Evolutionary conservation across 2,888 invertebrate genomes (phyloP).

Genomic region (Lordiphosa andalusiaca): DNA sequence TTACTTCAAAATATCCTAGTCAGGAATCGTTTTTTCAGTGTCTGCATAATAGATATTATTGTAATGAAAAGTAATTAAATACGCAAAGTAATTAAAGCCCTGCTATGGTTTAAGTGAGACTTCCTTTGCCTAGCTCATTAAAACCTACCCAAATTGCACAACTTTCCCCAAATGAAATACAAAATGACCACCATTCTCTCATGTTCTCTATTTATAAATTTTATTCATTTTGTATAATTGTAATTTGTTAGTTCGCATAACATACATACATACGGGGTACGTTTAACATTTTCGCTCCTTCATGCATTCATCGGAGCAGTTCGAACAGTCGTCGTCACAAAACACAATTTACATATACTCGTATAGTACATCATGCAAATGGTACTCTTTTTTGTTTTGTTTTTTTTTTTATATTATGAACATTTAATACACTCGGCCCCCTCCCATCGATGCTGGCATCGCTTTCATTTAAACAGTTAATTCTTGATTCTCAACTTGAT

Average conservation of each 20-base stretch:
- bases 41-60: no score
- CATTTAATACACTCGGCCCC: conserved; percentile 57
- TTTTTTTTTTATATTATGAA: conserved; percentile 35
- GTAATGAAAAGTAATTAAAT: no score
- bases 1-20: no score
- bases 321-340: conserved; percentile 34
- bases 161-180: no score
- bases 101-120: no score
- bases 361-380: conserved; percentile 39
- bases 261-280: conserved; percentile 37
- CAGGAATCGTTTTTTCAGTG: no score
- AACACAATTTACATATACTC: conserved; percentile 22
- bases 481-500: conserved; percentile 17
- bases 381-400: conserved; percentile 34
- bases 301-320: conserved; percentile 30
- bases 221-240: conserved; percentile 69
- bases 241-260: conserved; percentile 73
- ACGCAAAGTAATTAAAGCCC: no score
- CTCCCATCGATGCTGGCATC: conserved; percentile 21
- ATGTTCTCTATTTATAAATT: conserved; percentile 66
- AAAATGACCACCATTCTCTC: background rate
- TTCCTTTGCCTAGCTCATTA: no score
- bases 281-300: conserved; percentile 35
- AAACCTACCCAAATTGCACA: no score
- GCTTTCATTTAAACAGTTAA: conserved; percentile 6